Evolutionary conservation across 2,113 vertebrate species (phyloP).

Genomic region (Lagopus muta): DNA sequence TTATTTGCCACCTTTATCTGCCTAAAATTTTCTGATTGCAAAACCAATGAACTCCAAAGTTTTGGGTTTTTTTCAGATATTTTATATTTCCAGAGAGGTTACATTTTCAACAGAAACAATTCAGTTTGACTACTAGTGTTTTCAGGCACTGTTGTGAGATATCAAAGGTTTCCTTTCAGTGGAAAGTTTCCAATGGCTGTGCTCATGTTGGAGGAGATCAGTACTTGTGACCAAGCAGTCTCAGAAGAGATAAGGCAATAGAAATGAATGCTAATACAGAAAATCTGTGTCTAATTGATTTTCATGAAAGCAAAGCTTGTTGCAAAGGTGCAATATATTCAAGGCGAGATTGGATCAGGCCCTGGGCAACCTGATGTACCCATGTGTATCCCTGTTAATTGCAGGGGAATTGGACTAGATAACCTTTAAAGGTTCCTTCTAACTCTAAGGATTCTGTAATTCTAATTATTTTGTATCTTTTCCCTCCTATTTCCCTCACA

Average conservation of each 20-base stretch:
- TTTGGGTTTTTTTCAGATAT: background rate
- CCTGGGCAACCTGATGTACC: no score
- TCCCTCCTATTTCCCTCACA: no score
- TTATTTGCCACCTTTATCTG: background rate
- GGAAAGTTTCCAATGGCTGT: accelerated
- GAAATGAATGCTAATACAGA: background rate
- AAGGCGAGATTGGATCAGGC: no score
- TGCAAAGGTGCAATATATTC: background rate
- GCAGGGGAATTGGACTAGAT: no score
- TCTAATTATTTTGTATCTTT: no score
- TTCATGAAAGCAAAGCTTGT: background rate
- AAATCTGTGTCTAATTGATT: conserved; percentile 9
- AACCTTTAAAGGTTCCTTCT: no score
- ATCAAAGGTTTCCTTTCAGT: background rate
- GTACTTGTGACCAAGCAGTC: background rate
- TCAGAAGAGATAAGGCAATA: background rate
- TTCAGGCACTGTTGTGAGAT: background rate
- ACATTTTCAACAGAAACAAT: background rate
- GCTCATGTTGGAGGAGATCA: background rate
- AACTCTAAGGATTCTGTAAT: no score
- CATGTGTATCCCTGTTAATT: no score
- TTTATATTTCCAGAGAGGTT: background rate
- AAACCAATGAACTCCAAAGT: background rate
- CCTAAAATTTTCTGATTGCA: background rate
- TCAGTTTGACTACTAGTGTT: background rate